Conservation (phyloP, 37 sponge, comb jelly and placozoan genomes). For the Theonella swinhoei region DNA sequence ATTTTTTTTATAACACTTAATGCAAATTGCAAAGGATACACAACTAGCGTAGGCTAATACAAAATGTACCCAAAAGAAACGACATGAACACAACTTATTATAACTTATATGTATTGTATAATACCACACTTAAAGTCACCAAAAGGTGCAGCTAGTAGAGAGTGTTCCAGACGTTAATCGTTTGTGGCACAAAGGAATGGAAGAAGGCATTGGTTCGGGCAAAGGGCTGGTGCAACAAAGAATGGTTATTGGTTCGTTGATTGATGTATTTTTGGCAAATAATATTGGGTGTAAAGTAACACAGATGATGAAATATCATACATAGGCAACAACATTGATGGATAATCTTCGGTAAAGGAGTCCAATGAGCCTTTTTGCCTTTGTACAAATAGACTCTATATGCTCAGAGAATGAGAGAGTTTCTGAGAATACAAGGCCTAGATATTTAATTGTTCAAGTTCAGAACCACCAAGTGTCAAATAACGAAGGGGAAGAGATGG, state of each 20-base stretch:
- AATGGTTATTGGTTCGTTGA: too few relatives aligned
- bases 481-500: not conserved
- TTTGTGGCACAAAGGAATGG: constrained; percentile 9
- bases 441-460: not conserved
- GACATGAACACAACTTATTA: too few relatives aligned
- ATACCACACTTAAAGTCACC: too few relatives aligned
- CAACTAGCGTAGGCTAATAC: too few relatives aligned
- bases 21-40: too few relatives aligned
- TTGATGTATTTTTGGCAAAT: too few relatives aligned
- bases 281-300: not conserved
- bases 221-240: too few relatives aligned
- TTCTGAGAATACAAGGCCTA: not conserved
- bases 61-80: too few relatives aligned
- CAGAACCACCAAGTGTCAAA: not conserved
- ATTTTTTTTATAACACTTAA: too few relatives aligned
- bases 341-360: not conserved
- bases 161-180: not conserved
- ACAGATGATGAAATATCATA: not conserved
- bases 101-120: not conserved
- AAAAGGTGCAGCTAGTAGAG: too few relatives aligned
- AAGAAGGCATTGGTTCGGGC: constrained; percentile 2
- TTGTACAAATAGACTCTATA: not conserved
- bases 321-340: not conserved
- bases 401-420: constrained; percentile 5
- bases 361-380: not conserved